A percentile compares a stretch with the other conserved stretches of the same genome.
phyloP scores from a whole-genome alignment of 2,888 invertebrate species.

The Ptychoptera contaminata region DNA sequence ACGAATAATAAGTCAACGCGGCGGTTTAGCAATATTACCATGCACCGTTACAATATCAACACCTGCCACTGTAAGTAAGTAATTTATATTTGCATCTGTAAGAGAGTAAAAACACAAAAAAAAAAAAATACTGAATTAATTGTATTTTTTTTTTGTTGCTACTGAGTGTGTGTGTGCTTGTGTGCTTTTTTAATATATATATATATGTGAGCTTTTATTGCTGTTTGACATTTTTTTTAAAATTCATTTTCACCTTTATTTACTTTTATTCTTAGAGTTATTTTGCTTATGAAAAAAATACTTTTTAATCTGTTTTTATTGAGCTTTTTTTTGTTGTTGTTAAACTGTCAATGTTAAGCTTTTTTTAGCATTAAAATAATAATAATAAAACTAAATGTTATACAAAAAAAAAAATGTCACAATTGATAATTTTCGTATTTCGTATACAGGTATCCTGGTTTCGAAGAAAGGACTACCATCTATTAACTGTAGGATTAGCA shows the following conservation, averaged over 20 bases:
- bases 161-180: too few species aligned
- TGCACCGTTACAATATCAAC: constrained; percentile 13
- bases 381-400: neutral
- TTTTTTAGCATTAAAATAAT: neutral
- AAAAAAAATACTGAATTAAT: neutral
- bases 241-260: too few species aligned
- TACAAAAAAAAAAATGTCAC: constrained; percentile 1
- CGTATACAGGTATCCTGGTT: constrained; percentile 36
- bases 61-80: constrained; percentile 16
- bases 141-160: constrained; percentile 1
- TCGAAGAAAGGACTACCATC: constrained; percentile 38
- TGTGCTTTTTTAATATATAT: too few species aligned
- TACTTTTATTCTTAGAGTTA: too few species aligned
- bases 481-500: constrained; percentile 37
- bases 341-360: neutral
- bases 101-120: too few species aligned
- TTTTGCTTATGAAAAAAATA: too few species aligned
- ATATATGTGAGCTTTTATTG: too few species aligned
- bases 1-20: constrained; percentile 12
- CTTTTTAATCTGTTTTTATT: too few species aligned
- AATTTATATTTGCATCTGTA: constrained; percentile 9
- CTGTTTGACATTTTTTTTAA: too few species aligned
- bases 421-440: constrained; percentile 4
- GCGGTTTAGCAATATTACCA: constrained; percentile 13
- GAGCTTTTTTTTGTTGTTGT: too few species aligned